Evolutionary conservation across 1,140 invertebrate species (phyloP).

Genomic region (Psix sp.): DNA sequence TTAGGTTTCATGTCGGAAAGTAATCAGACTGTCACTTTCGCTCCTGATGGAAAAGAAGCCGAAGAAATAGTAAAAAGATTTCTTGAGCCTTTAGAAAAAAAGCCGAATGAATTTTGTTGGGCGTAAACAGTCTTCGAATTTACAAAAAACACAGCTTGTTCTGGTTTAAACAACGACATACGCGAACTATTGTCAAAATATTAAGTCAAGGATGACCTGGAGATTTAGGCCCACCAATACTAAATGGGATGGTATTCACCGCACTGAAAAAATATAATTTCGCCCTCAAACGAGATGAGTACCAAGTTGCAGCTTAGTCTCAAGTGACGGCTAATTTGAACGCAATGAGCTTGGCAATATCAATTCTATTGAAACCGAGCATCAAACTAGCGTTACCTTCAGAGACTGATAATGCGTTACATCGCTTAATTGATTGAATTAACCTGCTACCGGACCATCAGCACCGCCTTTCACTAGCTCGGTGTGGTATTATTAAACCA

Average conservation of each 20-base stretch:
- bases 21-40: background rate
- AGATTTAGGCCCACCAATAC: background rate
- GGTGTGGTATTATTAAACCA: background rate
- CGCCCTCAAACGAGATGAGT: conserved; percentile 1
- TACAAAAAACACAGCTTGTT: background rate
- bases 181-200: conserved; percentile 2
- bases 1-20: background rate
- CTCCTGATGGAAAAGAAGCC: background rate
- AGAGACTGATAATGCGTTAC: conserved; percentile 2
- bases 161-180: background rate
- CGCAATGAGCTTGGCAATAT: conserved; percentile 2
- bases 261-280: background rate
- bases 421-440: conserved; percentile 4
- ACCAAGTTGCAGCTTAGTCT: background rate
- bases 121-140: background rate
- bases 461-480: conserved; percentile 3
- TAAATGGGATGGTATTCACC: background rate
- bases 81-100: background rate
- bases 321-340: conserved; percentile 3
- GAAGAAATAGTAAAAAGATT: background rate
- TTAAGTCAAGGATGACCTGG: conserved; percentile 6
- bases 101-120: background rate
- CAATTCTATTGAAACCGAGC: background rate
- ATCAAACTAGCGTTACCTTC: conserved; percentile 9
- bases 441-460: conserved; percentile 4